Base-by-base conservation (phyloP, 2,113 vertebrate genomes). In the Oplegnathus fasciatus region DNA sequence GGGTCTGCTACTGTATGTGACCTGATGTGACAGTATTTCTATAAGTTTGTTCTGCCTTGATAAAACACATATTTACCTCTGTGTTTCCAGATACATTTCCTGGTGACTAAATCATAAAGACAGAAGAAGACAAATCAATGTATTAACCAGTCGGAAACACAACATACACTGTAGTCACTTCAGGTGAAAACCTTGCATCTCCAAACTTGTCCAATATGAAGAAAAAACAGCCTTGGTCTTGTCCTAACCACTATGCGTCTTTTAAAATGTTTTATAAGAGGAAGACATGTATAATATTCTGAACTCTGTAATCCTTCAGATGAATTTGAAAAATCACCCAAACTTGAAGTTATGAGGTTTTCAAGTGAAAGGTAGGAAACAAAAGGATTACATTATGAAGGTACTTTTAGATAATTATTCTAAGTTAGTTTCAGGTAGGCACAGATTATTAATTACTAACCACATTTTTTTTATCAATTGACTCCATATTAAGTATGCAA, bases 81-180 rank as follows among this genome's bases (percentile, higher is more conserved):
- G 85, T 91, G 75, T 96, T 96, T 28, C 96, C 96, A 65, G 97
- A 98, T 68, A 96, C 90, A 20, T 97, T 98, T 94, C 96, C 96
- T 91, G 96, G 96, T 88, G 97, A 98, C 98, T 99, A 93, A 84
- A 96, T 95, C 70, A 71, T 20, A 96, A 77, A 94, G 54, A 91
- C 80, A 84, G 17, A 40, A 73, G 14, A 86, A 57, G 20, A 58
- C 66, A 50, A 68, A 79, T 44, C 2, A 37, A 17, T 52, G 18
- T 42, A 46, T 22, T 13, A 62, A 44, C 2, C 5, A 2, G 5
- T 42, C 32, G n/a, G 20, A 30, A 34, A 42, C 8, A 40, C 15
- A 55, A 1, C 26, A 76, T 26, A 42, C 20, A 54, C n/a, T n/a
- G 2, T 9, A 14, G 75, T n/a, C 20, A 55, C 20, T 24, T 83